Conservation (phyloP, 2,113 vertebrate genomes). For the Thinocorus orbignyianus region DNA sequence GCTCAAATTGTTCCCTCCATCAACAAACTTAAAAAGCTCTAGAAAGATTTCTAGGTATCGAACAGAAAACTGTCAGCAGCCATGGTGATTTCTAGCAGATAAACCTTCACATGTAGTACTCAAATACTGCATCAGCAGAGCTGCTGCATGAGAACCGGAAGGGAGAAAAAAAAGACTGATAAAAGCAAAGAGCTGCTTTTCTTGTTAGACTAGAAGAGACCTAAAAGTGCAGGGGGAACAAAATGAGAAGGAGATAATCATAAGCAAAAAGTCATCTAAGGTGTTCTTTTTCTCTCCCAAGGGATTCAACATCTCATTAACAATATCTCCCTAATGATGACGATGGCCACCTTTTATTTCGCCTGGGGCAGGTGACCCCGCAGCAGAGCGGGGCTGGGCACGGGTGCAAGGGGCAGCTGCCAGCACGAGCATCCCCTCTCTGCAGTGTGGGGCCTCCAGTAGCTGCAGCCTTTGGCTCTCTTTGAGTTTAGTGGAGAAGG, state of each 20-base stretch:
- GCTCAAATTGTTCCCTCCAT: background rate
- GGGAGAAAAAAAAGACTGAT: background rate
- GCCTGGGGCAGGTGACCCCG: background rate
- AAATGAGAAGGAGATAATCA: background rate
- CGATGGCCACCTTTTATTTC: background rate
- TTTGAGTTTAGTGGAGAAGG: background rate
- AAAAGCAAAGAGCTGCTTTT: background rate
- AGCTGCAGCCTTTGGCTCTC: background rate
- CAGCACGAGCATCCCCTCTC: background rate
- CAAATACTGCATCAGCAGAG: background rate
- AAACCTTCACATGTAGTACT: background rate
- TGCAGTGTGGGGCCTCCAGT: background rate
- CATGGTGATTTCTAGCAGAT: background rate
- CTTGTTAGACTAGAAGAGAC: background rate
- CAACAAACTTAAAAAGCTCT: background rate
- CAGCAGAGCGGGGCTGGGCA: fast-evolving
- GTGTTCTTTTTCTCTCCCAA: background rate
- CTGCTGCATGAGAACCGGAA: background rate
- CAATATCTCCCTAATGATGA: background rate
- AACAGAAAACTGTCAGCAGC: background rate
- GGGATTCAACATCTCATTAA: background rate
- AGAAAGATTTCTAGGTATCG: background rate
- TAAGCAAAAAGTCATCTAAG: too few relatives aligned
- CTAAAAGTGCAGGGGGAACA: background rate
- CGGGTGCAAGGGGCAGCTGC: background rate